Conservation (phyloP, 2,888 invertebrate genomes). For the Brenthis daphne region DNA sequence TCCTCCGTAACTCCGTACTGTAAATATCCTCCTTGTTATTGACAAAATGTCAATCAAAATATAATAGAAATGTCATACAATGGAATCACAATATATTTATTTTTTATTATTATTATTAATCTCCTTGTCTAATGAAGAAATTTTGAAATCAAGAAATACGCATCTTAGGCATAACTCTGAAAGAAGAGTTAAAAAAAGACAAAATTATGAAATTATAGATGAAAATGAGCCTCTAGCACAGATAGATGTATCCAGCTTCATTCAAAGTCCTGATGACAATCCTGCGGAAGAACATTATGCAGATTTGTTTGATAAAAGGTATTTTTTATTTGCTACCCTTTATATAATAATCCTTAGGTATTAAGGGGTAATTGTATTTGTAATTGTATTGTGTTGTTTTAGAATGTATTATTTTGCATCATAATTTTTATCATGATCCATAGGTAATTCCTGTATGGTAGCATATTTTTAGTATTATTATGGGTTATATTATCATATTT, state of each 20-base stretch:
- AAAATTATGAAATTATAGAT: constrained; percentile 35
- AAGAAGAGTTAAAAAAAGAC: constrained; percentile 30
- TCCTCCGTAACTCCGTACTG: no score
- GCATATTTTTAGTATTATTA: no score
- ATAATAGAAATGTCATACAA: constrained; percentile 40
- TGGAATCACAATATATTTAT: constrained; percentile 42
- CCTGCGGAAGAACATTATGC: constrained; percentile 35
- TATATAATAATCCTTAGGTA: no score
- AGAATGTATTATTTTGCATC: no score
- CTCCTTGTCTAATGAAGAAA: constrained; percentile 33
- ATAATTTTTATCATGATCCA: no score
- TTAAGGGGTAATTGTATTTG: no score
- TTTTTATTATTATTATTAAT: constrained; percentile 42
- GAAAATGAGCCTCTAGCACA: constrained; percentile 48
- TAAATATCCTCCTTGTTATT: background rate
- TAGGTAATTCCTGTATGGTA: no score
- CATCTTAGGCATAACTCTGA: constrained; percentile 9
- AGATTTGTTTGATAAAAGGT: constrained; percentile 14
- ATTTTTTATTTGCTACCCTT: no score
- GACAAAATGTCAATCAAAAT: constrained; percentile 10
- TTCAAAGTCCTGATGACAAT: constrained; percentile 50
- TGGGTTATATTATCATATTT: no score
- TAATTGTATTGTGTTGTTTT: no score
- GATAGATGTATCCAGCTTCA: constrained; percentile 61
- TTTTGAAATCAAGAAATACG: constrained; percentile 23